Percentiles rank a stretch among this genome's conserved stretches.
Conservation (phyloP, 2,888 invertebrate genomes). For the Mayetiola destructor region DNA sequence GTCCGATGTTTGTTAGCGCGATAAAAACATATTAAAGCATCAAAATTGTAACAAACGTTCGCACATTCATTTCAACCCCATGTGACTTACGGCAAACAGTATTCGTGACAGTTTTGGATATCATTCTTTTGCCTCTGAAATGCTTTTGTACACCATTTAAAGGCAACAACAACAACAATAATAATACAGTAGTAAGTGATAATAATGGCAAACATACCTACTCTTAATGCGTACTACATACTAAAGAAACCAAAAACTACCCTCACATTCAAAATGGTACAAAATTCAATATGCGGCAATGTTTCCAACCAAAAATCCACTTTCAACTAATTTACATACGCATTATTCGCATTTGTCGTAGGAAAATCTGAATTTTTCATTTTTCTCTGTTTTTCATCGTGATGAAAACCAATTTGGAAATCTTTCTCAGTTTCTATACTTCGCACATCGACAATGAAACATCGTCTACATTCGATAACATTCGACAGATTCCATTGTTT, state of each 20-base stretch:
- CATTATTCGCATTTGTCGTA: too few relatives aligned
- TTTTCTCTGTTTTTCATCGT: background rate
- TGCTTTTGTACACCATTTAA: too few relatives aligned
- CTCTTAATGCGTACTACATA: conserved; percentile 1
- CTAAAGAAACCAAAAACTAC: conserved; percentile 4
- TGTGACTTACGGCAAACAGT: too few relatives aligned
- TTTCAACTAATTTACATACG: conserved; percentile 9
- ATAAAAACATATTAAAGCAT: conserved; percentile 2
- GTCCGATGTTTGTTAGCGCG: conserved; percentile 8
- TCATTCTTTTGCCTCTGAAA: too few relatives aligned
- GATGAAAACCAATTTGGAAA: conserved; percentile 5
- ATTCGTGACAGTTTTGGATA: too few relatives aligned
- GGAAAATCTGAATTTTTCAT: too few relatives aligned
- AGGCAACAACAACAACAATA: background rate
- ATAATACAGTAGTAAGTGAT: too few relatives aligned
- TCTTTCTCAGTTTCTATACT: background rate
- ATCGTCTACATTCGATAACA: background rate
- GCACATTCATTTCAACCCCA: too few relatives aligned
- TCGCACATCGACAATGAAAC: background rate
- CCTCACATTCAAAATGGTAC: conserved; percentile 9
- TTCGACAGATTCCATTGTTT: conserved; percentile 7
- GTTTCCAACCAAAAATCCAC: background rate
- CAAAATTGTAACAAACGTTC: background rate
- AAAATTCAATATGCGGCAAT: too few relatives aligned
- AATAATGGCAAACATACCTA: background rate